Evolutionary conservation across 2,888 invertebrate species (phyloP).

Genomic region (Rhogogaster chlorosoma): DNA sequence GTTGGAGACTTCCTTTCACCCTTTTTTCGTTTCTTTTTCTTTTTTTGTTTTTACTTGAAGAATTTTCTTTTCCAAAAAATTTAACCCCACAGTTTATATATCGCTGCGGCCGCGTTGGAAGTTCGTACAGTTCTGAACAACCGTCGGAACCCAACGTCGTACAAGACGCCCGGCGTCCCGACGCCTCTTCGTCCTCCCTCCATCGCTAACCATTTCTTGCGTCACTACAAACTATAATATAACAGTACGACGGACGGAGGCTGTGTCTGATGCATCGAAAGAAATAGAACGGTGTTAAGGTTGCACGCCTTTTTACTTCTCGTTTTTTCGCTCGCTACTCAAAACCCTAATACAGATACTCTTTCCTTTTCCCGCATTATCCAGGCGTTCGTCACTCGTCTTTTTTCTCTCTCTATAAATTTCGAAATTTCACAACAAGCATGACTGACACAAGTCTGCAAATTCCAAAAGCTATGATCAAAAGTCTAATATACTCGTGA

Average conservation of each 20-base stretch:
- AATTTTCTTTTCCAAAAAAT: slow-evolving; percentile 18
- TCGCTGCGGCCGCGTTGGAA: slow-evolving; percentile 72
- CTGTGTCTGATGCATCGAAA: slow-evolving; percentile 67
- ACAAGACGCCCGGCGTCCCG: slow-evolving; percentile 61
- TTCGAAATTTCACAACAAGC: background rate
- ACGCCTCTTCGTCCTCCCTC: slow-evolving; percentile 53
- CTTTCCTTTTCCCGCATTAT: background rate
- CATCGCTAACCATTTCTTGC: slow-evolving; percentile 56
- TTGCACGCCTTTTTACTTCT: slow-evolving; percentile 65
- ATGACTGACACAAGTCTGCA: background rate
- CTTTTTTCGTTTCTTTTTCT: too few relatives aligned
- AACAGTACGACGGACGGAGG: slow-evolving; percentile 28
- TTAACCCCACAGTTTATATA: slow-evolving; percentile 35
- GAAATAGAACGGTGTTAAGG: slow-evolving; percentile 77
- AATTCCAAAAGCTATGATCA: background rate
- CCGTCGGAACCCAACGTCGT: slow-evolving; percentile 50
- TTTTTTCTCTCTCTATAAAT: background rate
- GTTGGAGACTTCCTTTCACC: too few relatives aligned
- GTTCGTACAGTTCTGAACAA: slow-evolving; percentile 74
- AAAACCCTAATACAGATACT: slow-evolving; percentile 10
- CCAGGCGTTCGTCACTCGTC: background rate
- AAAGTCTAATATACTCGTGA: background rate
- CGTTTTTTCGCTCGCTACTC: slow-evolving; percentile 39
- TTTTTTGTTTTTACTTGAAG: background rate
- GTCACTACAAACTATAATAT: slow-evolving; percentile 54